Conservation (phyloP, 2,113 vertebrate genomes). For the Myxocyprinus asiaticus region DNA sequence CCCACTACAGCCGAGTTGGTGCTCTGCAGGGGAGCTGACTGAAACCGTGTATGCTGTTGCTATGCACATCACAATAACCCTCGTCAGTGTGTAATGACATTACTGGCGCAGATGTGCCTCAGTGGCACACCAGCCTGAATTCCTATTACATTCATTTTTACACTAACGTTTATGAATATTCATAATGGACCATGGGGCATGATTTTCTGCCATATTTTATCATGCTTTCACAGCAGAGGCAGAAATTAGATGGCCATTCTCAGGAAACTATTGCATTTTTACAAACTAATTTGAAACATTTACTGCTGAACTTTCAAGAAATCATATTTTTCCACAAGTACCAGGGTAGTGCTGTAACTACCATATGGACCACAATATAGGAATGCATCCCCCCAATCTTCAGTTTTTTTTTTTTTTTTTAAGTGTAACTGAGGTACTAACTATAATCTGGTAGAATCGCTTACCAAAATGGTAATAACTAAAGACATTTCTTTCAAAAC, state of each 20-base stretch:
- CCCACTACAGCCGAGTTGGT: conserved; percentile 13
- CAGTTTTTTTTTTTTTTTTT: too few species aligned
- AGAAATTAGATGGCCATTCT: background rate
- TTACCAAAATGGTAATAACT: too few species aligned
- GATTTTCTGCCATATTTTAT: background rate
- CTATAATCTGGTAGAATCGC: too few species aligned
- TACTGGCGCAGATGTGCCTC: conserved; percentile 27
- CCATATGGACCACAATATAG: too few species aligned
- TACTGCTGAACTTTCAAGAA: too few species aligned
- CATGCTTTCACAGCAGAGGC: background rate
- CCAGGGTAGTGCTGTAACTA: too few species aligned
- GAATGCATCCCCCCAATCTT: too few species aligned
- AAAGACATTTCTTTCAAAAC: too few species aligned
- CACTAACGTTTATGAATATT: conserved; percentile 14
- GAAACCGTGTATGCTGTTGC: conserved; percentile 33
- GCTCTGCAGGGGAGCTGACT: conserved; percentile 27
- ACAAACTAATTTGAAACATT: too few species aligned
- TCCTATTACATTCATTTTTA: conserved; percentile 21
- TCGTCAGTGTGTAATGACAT: conserved; percentile 43
- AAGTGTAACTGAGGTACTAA: too few species aligned
- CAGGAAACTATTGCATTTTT: too few species aligned
- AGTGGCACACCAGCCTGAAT: conserved; percentile 15
- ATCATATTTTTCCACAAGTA: too few species aligned
- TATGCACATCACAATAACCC: conserved; percentile 21
- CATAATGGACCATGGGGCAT: background rate